Evolutionary conservation across 2,113 vertebrate species (phyloP).

Genomic region (Dicentrarchus labrax): DNA sequence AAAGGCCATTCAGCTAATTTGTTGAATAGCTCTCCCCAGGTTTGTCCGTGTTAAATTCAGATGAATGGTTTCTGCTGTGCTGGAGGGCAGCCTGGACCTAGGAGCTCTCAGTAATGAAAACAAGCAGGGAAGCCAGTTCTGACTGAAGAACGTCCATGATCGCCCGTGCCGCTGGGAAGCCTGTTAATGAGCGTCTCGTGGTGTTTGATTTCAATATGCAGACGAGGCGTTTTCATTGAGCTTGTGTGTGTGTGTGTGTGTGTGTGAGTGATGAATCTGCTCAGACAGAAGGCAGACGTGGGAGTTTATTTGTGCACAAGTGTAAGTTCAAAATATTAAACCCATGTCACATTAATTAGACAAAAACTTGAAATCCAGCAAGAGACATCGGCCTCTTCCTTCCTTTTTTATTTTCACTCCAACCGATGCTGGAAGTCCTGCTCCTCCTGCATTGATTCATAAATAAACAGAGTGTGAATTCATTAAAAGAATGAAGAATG

Average conservation of each 20-base stretch:
- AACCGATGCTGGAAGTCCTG: neutral
- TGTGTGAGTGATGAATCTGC: neutral
- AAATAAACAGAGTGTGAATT: constrained; percentile 8
- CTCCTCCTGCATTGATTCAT: neutral
- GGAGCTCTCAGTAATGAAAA: neutral
- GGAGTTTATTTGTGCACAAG: constrained; percentile 42
- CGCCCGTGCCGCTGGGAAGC: neutral
- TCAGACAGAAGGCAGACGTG: constrained; percentile 31
- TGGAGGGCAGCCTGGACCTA: constrained; percentile 31
- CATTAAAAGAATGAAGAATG: neutral
- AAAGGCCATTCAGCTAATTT: constrained; percentile 15
- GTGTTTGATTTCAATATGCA: constrained; percentile 26
- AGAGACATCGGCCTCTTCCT: neutral
- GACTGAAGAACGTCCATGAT: neutral
- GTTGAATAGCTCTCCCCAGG: constrained; percentile 1
- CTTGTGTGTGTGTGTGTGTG: neutral
- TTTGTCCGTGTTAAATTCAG: constrained; percentile 11
- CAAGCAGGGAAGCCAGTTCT: neutral
- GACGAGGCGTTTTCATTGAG: neutral
- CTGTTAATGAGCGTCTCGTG: constrained; percentile 24
- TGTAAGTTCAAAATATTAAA: constrained; percentile 24
- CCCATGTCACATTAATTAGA: constrained; percentile 26
- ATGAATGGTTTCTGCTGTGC: constrained; percentile 18
- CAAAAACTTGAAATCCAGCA: neutral
- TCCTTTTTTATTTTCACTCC: neutral